Evolutionary conservation across 2,797 vertebrate species (phyloP).

Genomic region (Chaenodraco wilsoni): DNA sequence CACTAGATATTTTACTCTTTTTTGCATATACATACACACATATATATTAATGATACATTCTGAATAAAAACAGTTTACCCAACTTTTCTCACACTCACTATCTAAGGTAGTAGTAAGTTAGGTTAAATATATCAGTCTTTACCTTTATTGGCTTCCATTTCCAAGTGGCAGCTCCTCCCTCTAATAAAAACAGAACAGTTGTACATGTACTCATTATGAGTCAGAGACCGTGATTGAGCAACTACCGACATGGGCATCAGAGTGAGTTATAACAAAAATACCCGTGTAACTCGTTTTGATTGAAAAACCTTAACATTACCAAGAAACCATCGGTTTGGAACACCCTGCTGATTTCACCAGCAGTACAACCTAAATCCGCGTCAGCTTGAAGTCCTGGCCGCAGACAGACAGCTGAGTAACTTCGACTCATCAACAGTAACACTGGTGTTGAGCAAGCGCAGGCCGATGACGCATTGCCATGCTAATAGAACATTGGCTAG

Average conservation of each 20-base stretch:
- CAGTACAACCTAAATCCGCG: too few relatives aligned
- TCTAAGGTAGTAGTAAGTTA: not conserved
- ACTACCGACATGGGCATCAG: not conserved
- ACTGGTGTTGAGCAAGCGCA: conserved; percentile 59
- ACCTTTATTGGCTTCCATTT: conserved; percentile 79
- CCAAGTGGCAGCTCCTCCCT: conserved; percentile 62
- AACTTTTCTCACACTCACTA: not conserved
- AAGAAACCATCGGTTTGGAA: not conserved
- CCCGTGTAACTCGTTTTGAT: not conserved
- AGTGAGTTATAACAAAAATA: not conserved
- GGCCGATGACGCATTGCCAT: conserved; percentile 72
- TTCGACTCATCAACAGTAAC: conserved; percentile 42
- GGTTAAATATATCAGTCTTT: not conserved
- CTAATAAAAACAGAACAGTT: conserved; percentile 34
- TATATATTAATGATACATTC: too few relatives aligned
- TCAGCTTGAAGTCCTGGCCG: not conserved
- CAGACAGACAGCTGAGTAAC: conserved; percentile 24
- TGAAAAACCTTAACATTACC: not conserved
- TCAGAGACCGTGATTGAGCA: not conserved
- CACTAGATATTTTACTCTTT: too few relatives aligned
- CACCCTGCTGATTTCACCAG: fast-evolving
- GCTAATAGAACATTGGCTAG: conserved; percentile 48
- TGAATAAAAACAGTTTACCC: not conserved
- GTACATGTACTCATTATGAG: not conserved
- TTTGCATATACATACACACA: too few relatives aligned